Percentiles rank a stretch among this genome's conserved stretches.
Conservation (phyloP, 2,888 invertebrate species). For the Drosophila nr. perissopoda region DNA sequence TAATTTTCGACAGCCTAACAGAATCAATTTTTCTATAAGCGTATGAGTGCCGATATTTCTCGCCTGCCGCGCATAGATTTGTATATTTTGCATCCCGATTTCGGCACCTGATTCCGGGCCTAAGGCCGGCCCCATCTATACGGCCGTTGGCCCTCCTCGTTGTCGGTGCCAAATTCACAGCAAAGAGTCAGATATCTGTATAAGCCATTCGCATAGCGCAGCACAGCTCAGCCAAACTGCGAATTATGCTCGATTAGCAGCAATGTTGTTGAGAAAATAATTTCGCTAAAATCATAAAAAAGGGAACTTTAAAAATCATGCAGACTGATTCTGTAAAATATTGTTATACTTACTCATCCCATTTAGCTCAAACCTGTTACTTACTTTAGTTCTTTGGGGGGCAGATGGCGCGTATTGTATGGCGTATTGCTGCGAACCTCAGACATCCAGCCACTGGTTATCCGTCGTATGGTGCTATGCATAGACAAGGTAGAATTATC, state of each 20-base stretch:
- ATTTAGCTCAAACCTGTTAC: background rate
- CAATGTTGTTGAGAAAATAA: conserved; percentile 5
- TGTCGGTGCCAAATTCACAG: conserved; percentile 43
- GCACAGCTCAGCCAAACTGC: conserved; percentile 36
- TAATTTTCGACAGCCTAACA: background rate
- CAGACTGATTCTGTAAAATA: background rate
- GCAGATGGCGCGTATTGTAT: conserved; percentile 22
- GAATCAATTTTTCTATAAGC: background rate
- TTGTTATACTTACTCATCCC: background rate
- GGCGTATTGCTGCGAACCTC: conserved; percentile 18
- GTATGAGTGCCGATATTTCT: conserved; percentile 16
- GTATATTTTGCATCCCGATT: conserved; percentile 18
- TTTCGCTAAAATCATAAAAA: conserved; percentile 3
- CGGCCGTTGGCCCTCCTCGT: conserved; percentile 8
- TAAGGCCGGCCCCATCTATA: conserved; percentile 32
- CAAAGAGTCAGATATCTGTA: conserved; percentile 17
- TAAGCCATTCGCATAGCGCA: background rate
- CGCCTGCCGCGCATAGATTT: conserved; percentile 32
- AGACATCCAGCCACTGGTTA: conserved; percentile 5
- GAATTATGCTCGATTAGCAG: conserved; percentile 45
- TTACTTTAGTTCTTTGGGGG: background rate
- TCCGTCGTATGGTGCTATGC: background rate
- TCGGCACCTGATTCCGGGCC: conserved; percentile 21
- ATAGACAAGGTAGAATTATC: background rate
- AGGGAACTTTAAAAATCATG: background rate